phyloP scores from a whole-genome alignment of 1,140 invertebrate species.

The Drosophila sturtevanti region DNA sequence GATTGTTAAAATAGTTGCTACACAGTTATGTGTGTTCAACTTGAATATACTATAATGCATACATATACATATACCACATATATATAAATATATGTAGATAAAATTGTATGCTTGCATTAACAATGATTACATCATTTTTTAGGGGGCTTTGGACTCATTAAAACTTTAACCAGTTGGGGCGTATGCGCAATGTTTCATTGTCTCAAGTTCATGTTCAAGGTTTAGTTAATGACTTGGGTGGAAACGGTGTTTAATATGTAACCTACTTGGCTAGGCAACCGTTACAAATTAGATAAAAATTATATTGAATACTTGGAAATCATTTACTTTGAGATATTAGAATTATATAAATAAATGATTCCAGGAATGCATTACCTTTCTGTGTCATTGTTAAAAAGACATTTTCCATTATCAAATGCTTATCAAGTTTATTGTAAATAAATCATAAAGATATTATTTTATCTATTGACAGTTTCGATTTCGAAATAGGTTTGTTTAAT shows the following conservation, averaged over 20 bases:
- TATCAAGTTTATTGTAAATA: background rate
- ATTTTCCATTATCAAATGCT: background rate
- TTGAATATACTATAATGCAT: too few relatives aligned
- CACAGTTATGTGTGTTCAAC: background rate
- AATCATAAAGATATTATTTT: background rate
- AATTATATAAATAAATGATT: background rate
- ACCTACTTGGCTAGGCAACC: background rate
- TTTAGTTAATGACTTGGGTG: background rate
- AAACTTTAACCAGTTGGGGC: background rate
- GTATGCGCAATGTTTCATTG: background rate
- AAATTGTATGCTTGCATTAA: background rate
- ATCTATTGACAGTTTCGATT: background rate
- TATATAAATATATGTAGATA: background rate
- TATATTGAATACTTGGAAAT: background rate
- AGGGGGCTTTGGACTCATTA: conserved; percentile 8
- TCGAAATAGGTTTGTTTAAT: background rate
- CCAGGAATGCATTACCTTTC: background rate
- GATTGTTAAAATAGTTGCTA: background rate
- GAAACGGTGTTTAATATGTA: background rate
- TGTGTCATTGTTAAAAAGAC: background rate
- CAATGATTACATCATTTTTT: background rate
- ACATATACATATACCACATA: background rate
- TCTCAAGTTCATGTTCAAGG: conserved; percentile 6
- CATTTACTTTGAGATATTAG: background rate
- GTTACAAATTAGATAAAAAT: background rate